phyloP scores from a whole-genome alignment of 1,140 invertebrate genomes.

The Kradibia gibbosae region DNA sequence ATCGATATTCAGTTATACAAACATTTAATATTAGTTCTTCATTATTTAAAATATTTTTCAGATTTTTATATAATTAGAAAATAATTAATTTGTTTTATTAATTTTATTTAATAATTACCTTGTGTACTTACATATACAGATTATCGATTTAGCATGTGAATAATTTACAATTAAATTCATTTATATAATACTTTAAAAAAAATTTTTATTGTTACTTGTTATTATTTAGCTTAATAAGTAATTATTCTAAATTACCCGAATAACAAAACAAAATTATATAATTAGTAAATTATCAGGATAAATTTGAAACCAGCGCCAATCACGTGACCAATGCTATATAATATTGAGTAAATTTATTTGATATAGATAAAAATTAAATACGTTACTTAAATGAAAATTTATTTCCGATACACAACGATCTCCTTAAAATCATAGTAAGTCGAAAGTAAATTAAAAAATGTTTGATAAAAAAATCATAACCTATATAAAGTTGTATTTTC shows the following conservation, averaged over 20 bases:
- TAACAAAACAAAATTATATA: neutral
- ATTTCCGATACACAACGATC: neutral
- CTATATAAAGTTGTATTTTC: neutral
- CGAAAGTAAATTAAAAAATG: neutral
- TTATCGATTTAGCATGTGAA: no score
- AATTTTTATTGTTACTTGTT: no score
- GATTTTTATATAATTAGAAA: no score
- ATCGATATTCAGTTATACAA: no score
- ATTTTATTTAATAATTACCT: no score
- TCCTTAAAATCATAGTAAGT: neutral
- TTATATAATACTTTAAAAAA: no score
- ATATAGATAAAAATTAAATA: neutral
- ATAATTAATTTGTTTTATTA: no score
- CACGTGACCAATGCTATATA: neutral
- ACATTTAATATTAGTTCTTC: no score
- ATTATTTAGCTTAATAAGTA: no score
- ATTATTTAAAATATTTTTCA: no score
- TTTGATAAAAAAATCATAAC: slow-evolving; percentile 15
- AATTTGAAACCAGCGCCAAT: slow-evolving; percentile 29
- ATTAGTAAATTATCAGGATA: neutral
- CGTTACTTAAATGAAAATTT: neutral
- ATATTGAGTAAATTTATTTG: neutral
- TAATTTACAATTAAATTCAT: no score
- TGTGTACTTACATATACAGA: no score
- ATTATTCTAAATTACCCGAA: neutral